Evolutionary conservation across 1,140 invertebrate species (phyloP), one percentile per base, ranked within the genome.

Genomic region (Hyposmocoma kahamanoa): DNA sequence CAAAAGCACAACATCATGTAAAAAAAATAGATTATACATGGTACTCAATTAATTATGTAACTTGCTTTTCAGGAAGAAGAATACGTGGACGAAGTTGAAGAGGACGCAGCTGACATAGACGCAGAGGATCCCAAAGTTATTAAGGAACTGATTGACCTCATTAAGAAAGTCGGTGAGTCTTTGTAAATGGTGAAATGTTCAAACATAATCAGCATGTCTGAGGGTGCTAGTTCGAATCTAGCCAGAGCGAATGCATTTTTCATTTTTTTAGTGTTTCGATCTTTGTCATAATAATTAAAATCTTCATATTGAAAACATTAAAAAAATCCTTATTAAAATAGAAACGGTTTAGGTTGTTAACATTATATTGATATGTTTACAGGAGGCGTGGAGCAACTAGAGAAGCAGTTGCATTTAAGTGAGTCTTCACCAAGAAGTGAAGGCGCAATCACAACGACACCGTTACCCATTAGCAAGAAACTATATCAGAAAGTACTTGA

Each of bases 81-180:
- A 32, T 90, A 92, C 32, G 90, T 91, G 8, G 89, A 91, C 34
- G 88, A 90, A 30, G 87, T 72, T 18, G 64, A 68, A 1, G 75
- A 69, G 30, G 72, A 72, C 15, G 43, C 56, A 6, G 19, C 48
- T 0, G 80, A 84, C 11, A 59, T 71, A 17, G 86, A 88, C 9
- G 91, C 94, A 67, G 93, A 95, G 81, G 94, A 96, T 82, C 94
- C 94, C 0, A 90, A 88, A 72, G 93, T 95, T 0, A 93, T 96
- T 32, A 95, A 95, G 72, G 94, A 96, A 72, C 77, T 96, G 0
- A 92, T 96, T 32, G 91, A 92, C 56, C 83, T 96, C 0, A 96
- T 96, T 34, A 94, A 93, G 69, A 95, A 95, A 90, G 91, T 93
- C 50, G 93, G 94, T 70, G 59, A 74, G 73, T 82, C n/a, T n/a